phyloP scores from a whole-genome alignment of 2,888 invertebrate genomes.

The Cataglyphis rosenhaueri region DNA sequence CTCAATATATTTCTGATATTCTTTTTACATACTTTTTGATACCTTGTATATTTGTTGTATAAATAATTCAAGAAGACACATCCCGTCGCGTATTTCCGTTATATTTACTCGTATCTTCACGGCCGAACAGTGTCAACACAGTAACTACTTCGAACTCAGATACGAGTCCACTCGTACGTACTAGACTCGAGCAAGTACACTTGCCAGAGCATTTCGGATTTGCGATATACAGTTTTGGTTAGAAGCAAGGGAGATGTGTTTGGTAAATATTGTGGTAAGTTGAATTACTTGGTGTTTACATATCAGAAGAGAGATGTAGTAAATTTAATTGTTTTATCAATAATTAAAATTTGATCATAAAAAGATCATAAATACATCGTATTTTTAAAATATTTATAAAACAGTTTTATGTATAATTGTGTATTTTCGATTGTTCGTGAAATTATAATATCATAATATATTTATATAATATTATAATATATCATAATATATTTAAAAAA shows the following conservation, averaged over 20 bases:
- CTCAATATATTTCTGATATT: too few relatives aligned
- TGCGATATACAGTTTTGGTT: slow-evolving; percentile 30
- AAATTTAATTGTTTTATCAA: background rate
- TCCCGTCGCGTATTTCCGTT: slow-evolving; percentile 42
- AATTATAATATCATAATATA: background rate
- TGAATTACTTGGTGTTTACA: background rate
- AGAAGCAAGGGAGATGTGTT: slow-evolving; percentile 3
- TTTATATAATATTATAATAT: background rate
- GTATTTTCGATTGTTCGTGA: background rate
- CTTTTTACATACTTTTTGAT: background rate
- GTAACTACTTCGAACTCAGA: slow-evolving; percentile 50
- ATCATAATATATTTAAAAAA: background rate
- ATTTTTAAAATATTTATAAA: background rate
- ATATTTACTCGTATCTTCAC: slow-evolving; percentile 52
- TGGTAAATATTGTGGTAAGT: background rate
- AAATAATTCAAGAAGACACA: slow-evolving; percentile 40
- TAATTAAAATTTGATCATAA: background rate
- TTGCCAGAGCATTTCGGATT: slow-evolving; percentile 6
- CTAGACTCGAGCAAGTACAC: slow-evolving; percentile 12
- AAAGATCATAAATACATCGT: background rate
- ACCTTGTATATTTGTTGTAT: slow-evolving; percentile 2
- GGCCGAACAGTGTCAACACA: slow-evolving; percentile 44
- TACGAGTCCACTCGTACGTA: slow-evolving; percentile 28
- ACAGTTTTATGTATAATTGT: background rate
- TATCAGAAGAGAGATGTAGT: background rate